Conservation (phyloP, 2,113 vertebrate genomes). For the Suricata suricatta region DNA sequence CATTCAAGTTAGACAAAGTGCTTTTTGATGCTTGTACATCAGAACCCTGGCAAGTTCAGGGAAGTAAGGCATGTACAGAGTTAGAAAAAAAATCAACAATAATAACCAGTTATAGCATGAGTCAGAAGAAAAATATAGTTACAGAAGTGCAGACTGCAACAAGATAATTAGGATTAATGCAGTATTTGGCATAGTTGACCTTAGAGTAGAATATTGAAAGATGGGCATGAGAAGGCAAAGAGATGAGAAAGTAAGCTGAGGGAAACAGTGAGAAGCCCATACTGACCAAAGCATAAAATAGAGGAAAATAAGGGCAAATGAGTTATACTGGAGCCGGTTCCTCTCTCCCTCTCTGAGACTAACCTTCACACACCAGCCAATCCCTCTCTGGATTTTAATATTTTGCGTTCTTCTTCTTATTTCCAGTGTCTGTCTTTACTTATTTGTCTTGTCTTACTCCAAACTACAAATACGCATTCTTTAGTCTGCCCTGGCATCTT, state of each 20-base stretch:
- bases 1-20: not conserved
- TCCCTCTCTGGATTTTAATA: not conserved
- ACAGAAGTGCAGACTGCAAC: not conserved
- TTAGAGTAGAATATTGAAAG: slow-evolving; percentile 12
- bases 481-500: not conserved
- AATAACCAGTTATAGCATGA: not conserved
- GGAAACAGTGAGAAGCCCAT: not conserved
- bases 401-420: not conserved
- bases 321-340: not conserved
- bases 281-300: not conserved
- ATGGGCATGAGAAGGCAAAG: not conserved
- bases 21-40: not conserved
- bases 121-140: not conserved
- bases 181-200: not conserved
- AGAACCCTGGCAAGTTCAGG: not conserved
- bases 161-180: slow-evolving; percentile 26
- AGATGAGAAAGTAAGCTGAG: not conserved
- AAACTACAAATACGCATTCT: not conserved
- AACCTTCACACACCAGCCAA: not conserved
- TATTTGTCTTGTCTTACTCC: not conserved
- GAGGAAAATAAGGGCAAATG: not conserved
- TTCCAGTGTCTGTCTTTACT: not conserved
- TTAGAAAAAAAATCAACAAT: not conserved
- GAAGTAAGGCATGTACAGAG: not conserved
- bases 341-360: not conserved